Base-by-base conservation (phyloP, 2,113 vertebrate species). In the Paramisgurnus dabryanus region DNA sequence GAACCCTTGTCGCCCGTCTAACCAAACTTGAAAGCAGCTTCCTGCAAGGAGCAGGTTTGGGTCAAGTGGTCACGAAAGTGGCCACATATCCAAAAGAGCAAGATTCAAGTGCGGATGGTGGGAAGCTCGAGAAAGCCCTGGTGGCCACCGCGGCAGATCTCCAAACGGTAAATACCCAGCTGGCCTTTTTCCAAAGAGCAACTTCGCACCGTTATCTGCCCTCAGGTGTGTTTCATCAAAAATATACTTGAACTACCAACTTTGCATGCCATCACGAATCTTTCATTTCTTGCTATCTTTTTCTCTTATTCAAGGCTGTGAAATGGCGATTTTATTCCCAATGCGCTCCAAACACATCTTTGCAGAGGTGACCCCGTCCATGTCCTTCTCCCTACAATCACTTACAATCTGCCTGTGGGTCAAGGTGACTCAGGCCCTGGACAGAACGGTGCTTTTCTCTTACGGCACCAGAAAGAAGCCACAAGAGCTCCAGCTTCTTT, bases 271-370 rank as follows among this genome's bases (percentile, higher is more conserved):
- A 45, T 60, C 7, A 70, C 64, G 9, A 39, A 55, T 5, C 12
- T 57, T 22, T 22, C 7, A 45, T 40, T 66, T 5, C 27, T 34
- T 47, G 34, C 47, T 63, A 4, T 70, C 67, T 63, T 10, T 58
- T 5, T 71, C 39, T 74, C n/a, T 63, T 22, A 9, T 67, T 71
- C 3, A 74, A 99, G 97, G 95, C 49, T 98, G 95, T 82, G 96
- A 98, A 82, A 94, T 91, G 15, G 95, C 94, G 0, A 86, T 99
- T 50, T 92, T 98, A 72, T 98, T 97, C 84, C 97, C 97, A 9
- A 96, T 97, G 96, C 95, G 95, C 40, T 98, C 97, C 0, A 93
- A 90, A 65, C 95, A 95, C 86, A 98, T 96, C 83, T 97, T 94
- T 82, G 93, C 94, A 60, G 93, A 95, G 0, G 92, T 98, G 63